These are phyloP conservation scores for Eurosta solidaginis DNA, from an alignment of 1,140 invertebrate genomes.

Conservation along the genomic window DNA sequence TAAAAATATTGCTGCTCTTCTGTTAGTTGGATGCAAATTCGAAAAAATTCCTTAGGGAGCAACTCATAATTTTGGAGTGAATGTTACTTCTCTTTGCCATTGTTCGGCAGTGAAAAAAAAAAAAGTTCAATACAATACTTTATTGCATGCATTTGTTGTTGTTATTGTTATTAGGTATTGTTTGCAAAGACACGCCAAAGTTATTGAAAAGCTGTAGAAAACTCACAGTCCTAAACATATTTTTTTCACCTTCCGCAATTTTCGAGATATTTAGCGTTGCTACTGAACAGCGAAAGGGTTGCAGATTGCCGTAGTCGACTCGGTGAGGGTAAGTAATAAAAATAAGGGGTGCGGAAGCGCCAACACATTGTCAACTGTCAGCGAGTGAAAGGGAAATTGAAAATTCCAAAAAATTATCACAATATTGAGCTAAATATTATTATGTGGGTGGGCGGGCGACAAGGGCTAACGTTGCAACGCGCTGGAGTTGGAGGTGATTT, in stretches of 20 bases:
- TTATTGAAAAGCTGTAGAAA: constrained; percentile 21
- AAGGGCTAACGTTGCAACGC: no score
- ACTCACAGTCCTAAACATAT: neutral
- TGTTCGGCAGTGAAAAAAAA: neutral
- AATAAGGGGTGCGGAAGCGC: neutral
- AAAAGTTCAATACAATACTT: no score
- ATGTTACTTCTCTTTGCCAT: neutral
- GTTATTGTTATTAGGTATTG: neutral
- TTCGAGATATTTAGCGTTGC: no score
- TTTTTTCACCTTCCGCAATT: no score
- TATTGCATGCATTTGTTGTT: neutral
- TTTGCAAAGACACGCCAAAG: constrained; percentile 8
- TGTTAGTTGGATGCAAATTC: neutral
- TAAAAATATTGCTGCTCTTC: neutral
- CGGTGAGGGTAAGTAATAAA: no score
- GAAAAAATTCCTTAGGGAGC: constrained; percentile 20
- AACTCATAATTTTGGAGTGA: constrained; percentile 11
- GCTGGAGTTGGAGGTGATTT: constrained; percentile 53
- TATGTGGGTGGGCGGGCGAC: neutral
- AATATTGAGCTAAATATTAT: neutral
- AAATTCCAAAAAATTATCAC: constrained; percentile 11
- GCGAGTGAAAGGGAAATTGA: neutral
- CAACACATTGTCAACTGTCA: constrained; percentile 7
- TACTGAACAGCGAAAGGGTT: neutral
- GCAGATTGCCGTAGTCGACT: neutral